These are phyloP conservation scores for Phoxinus dragarum DNA, from an alignment of 2,797 vertebrate species.

Conservation along the genomic window DNA sequence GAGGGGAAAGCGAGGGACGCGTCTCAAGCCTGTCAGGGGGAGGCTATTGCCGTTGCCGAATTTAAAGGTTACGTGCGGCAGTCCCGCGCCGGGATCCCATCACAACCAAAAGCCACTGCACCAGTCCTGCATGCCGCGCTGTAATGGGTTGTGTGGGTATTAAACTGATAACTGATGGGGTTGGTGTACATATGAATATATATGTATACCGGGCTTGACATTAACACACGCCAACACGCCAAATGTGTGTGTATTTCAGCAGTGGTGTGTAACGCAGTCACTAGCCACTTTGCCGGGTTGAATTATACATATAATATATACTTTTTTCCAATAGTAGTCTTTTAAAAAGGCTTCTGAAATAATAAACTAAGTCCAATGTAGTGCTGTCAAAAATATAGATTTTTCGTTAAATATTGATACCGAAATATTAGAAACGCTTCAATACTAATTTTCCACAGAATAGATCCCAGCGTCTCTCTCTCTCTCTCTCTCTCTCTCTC, in stretches of 20 bases:
- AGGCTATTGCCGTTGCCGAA: constrained; percentile 63
- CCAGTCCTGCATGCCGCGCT: background rate
- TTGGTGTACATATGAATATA: background rate
- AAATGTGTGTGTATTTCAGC: background rate
- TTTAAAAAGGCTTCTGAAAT: background rate
- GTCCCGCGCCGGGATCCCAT: constrained; percentile 40
- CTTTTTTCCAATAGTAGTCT: background rate
- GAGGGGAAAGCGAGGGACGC: constrained; percentile 72
- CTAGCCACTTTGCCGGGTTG: background rate
- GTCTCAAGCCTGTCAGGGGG: constrained; percentile 61
- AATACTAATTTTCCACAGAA: too few relatives aligned
- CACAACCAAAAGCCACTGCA: constrained; percentile 34
- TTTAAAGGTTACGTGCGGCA: constrained; percentile 61
- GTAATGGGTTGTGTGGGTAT: background rate
- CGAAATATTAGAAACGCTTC: too few relatives aligned
- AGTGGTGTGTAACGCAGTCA: background rate
- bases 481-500: too few relatives aligned
- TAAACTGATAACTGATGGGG: constrained; percentile 11
- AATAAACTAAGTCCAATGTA: background rate
- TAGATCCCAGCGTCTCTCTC: too few relatives aligned
- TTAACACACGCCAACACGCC: background rate
- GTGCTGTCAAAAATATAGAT: background rate
- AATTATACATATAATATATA: background rate
- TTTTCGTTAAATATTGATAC: too few relatives aligned
- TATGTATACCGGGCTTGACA: background rate